Evolutionary conservation across 2,888 invertebrate genomes (phyloP), one percentile per base, ranked within the genome.

Genomic region (Epistrophe grossulariae): DNA sequence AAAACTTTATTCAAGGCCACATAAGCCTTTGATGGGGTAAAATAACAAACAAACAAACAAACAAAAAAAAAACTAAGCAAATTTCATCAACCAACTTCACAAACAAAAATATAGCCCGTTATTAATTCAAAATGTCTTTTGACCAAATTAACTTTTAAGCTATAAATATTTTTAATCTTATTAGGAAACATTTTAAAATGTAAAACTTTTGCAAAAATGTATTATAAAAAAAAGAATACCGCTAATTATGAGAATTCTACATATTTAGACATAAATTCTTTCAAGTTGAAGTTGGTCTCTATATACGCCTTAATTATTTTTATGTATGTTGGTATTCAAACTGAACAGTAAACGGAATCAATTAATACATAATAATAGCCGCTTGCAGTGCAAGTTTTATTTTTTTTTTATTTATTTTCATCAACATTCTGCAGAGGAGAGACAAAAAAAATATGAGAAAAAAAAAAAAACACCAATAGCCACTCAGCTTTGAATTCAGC

Each of bases 321-420:
- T 28, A 19, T 50, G 19, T 5, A 19, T n/a, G n/a, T n/a, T n/a
- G n/a, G n/a, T n/a, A n/a, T n/a, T n/a, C 24, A 31, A 71, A 50
- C 64, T 52, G 43, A 40, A 66, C 82, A 55, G 40, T 19, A 78
- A 81, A 72, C 48, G 57, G 82, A 66, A 64, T 66, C 31, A 31
- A 77, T 73, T 80, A 19, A 73, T 40, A 66, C n/a, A n/a, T 45
- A 10, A 0, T 4, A 28, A 28, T 31, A 57, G 71, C 38, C 31
- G 35, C 17, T 59, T 45, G 57, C 57, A 31, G 43, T 72, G 71
- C 40, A 70, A 24, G 55, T 70, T 55, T 70, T 70, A 15, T 15
- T 70, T 52, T 35, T 35, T 35, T 31, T 5, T 35, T 59, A 2
- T 35, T 59, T 35, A 6, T 35, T 2, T 19, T 38, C 3, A 17